Conservation (phyloP, 2,113 vertebrate species). For the Syngnathoides biaculeatus region DNA sequence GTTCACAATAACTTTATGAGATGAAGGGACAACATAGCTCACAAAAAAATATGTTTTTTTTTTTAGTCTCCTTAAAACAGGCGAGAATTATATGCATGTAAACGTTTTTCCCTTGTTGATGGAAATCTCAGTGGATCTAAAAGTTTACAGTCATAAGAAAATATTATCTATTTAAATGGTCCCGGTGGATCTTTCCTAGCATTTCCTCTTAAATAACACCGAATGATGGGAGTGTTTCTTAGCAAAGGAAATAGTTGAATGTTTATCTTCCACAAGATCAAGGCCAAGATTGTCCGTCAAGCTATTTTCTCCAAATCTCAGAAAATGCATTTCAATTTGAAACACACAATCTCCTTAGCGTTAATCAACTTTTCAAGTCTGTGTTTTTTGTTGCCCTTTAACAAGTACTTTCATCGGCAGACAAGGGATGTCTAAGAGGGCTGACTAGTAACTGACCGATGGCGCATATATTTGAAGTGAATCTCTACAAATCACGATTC, state of each 20-base stretch:
- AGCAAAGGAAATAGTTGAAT: conserved; percentile 39
- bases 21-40: not conserved
- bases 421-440: too few relatives aligned
- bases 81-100: not conserved
- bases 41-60: not conserved
- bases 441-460: not conserved
- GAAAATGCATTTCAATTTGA: conserved; percentile 26
- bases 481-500: not conserved
- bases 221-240: conserved; percentile 27
- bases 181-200: conserved; percentile 36
- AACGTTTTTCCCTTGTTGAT: conserved; percentile 34
- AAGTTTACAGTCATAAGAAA: conserved; percentile 50
- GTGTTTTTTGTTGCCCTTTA: not conserved
- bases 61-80: conserved; percentile 1
- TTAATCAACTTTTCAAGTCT: not conserved
- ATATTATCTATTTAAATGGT: conserved; percentile 28
- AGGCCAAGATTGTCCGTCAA: conserved; percentile 17
- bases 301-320: not conserved
- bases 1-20: conserved; percentile 9
- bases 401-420: not conserved
- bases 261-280: conserved; percentile 21
- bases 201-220: conserved; percentile 45
- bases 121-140: conserved; percentile 40
- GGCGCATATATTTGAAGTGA: not conserved
- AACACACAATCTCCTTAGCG: not conserved